Base-by-base conservation (phyloP, 1,140 invertebrate species). In the Cotesia glomerata region DNA sequence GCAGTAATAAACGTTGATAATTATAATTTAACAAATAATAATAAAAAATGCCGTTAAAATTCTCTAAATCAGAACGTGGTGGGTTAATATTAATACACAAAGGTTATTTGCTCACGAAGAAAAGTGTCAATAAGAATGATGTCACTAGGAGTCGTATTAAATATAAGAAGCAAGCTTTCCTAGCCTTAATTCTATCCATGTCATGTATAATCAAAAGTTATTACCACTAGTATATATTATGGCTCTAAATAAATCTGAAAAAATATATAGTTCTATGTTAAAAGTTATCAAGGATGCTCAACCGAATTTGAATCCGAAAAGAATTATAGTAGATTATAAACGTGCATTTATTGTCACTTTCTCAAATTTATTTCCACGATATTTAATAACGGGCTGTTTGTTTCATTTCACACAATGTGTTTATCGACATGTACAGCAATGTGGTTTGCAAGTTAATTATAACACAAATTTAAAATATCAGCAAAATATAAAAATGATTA, bases 371-470 rank as follows among this genome's bases (percentile, higher is more conserved):
- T 69, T 69, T 49, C 16, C 54, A 39, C 14, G 16, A 9, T 11
- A 7, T 39, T 2, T n/a, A 59, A n/a, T 69, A 16, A 13, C 13
- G 14, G 68, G 68, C 5, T 70, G 69, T 62, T 5, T 51, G 8
- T 70, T 70, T 35, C 56, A 70, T 35, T 62, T 32, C 32, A 14
- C 34, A 14, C 69, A 63, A 16, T 51, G 58, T 63, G 26, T 70
- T 26, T 70, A 58, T 58, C 9, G 59, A 11, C 7, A 70, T 14
- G 16, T 70, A 13, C 56, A 70, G 16, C 52, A 5, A 36, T 36
- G 35, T 36, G 56, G 69, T 4, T 62, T 70, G 36, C 35, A 45
- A 49, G 5, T 7, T 7, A 11, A 2, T 51, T 70, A 70, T 52
- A 62, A 61, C n/a, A 62, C 8, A 32, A 58, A 70, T 52, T 7